These are phyloP conservation scores for Pyrocephalus nanus DNA, from an alignment of 2,797 vertebrate genomes.

Conservation along the genomic window DNA sequence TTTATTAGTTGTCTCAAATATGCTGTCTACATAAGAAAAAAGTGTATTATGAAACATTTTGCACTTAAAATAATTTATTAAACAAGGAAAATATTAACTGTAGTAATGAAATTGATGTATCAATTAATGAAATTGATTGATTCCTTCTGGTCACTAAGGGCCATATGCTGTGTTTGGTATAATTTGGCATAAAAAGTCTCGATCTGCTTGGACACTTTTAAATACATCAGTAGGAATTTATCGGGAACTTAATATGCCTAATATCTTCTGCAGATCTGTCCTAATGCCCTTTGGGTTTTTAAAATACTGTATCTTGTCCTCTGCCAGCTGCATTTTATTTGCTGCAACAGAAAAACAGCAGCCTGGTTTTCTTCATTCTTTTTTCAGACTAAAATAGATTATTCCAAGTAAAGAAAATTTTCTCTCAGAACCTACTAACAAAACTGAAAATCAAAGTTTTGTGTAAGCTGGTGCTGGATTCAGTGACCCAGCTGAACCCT, in stretches of 20 bases:
- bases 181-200: not conserved
- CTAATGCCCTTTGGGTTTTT: not conserved
- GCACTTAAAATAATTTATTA: not conserved
- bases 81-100: not conserved
- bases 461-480: not conserved
- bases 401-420: not conserved
- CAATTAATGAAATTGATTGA: not conserved
- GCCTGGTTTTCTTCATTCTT: not conserved
- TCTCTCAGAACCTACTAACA: not conserved
- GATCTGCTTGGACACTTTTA: not conserved
- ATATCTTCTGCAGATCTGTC: not conserved
- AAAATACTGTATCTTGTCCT: not conserved
- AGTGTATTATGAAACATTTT: not conserved
- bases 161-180: not conserved
- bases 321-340: not conserved
- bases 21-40: not conserved
- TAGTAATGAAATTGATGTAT: not conserved
- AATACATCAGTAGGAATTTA: not conserved
- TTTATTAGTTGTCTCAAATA: not conserved
- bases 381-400: not conserved
- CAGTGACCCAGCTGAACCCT: not conserved
- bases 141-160: not conserved
- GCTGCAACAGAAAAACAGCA: not conserved
- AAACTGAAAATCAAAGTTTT: not conserved
- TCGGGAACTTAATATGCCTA: not conserved